Conservation (phyloP, 1,140 invertebrate genomes). For the Drosophila burlai region DNA sequence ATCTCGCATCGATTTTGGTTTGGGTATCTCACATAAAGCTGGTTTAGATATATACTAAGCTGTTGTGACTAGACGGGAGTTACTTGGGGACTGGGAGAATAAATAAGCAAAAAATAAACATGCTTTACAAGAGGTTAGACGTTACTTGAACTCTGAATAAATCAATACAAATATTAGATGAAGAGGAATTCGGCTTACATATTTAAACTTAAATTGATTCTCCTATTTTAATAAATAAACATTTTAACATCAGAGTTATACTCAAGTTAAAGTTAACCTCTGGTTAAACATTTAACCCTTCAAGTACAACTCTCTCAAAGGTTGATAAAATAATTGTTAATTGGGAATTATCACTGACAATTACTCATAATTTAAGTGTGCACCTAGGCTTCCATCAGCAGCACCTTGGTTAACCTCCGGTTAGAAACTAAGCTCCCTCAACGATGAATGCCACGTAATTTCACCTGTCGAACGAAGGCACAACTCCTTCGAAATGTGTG, state of each 20-base stretch:
- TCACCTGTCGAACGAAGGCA: conserved; percentile 16
- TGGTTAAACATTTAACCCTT: background rate
- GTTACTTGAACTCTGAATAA: background rate
- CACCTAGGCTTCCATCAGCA: background rate
- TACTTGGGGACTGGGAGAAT: background rate
- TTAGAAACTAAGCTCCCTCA: background rate
- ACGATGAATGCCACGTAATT: conserved; percentile 8
- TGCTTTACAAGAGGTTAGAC: background rate
- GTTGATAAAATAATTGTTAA: background rate
- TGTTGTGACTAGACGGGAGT: background rate
- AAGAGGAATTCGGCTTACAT: background rate
- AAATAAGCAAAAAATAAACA: background rate
- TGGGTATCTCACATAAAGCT: background rate
- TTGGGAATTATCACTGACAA: background rate
- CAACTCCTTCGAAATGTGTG: background rate
- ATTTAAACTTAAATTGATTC: no score
- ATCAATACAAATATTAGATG: background rate
- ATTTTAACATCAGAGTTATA: no score
- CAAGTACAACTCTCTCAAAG: no score
- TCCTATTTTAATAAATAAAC: no score
- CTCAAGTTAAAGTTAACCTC: background rate
- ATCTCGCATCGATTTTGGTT: conserved; percentile 15
- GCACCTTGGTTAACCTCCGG: conserved; percentile 5
- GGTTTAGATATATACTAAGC: background rate
- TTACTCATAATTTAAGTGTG: background rate